These are phyloP conservation scores for Glossophaga mutica DNA, from an alignment of 2,797 vertebrate genomes.

Conservation along the genomic window DNA sequence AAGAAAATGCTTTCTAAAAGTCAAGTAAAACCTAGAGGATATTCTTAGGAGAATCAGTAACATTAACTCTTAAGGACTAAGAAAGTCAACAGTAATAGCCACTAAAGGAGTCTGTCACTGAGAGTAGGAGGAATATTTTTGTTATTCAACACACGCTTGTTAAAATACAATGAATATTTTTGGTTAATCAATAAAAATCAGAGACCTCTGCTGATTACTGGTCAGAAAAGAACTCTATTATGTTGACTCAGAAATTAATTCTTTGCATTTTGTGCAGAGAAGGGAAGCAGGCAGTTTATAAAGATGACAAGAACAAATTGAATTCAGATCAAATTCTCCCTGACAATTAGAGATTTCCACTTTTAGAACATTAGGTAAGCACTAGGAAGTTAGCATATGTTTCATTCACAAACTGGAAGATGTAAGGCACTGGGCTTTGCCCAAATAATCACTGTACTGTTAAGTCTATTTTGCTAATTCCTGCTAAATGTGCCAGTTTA, in stretches of 20 bases:
- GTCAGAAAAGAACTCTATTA: conserved; percentile 4
- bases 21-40: background rate
- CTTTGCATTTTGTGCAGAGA: conserved; percentile 52
- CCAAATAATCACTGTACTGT: conserved; percentile 48
- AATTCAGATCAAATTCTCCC: conserved; percentile 50
- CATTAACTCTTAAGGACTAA: background rate
- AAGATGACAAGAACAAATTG: conserved; percentile 51
- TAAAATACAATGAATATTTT: conserved; percentile 29
- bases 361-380: conserved; percentile 39
- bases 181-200: conserved; percentile 26
- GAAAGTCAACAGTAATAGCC: background rate
- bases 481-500: conserved; percentile 55
- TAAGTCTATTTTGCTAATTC: conserved; percentile 41
- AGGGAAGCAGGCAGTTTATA: conserved; percentile 27
- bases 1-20: conserved; percentile 11
- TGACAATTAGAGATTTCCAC: conserved; percentile 44
- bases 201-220: conserved; percentile 20
- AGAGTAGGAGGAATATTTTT: background rate
- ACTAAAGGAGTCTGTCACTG: background rate
- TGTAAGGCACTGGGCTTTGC: conserved; percentile 39
- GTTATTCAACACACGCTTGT: background rate
- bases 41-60: conserved; percentile 1
- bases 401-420: conserved; percentile 36
- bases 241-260: conserved; percentile 45
- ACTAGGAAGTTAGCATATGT: conserved; percentile 30